Conservation (phyloP, 2,113 vertebrate genomes). For the Poeciliopsis turrubarensis region DNA sequence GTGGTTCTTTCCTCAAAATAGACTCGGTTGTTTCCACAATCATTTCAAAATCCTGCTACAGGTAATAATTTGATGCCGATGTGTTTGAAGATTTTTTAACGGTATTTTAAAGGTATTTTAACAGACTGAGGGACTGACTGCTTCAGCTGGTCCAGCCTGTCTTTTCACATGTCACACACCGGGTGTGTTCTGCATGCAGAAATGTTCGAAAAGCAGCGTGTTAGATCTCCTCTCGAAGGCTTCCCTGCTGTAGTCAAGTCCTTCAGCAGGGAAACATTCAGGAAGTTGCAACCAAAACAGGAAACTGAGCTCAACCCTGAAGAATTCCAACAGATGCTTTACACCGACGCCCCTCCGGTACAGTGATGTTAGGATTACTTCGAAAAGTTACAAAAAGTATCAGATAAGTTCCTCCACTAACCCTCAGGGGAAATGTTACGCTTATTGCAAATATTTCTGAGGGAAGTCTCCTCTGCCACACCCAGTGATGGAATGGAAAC, state of each 20-base stretch:
- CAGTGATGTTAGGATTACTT: background rate
- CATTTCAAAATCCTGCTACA: too few species aligned
- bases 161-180: background rate
- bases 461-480: background rate
- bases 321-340: slow-evolving; percentile 71
- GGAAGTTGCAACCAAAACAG: slow-evolving; percentile 77
- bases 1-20: too few species aligned
- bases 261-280: slow-evolving; percentile 55
- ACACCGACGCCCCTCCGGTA: slow-evolving; percentile 27
- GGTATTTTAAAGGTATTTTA: too few species aligned
- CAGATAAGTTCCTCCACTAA: background rate
- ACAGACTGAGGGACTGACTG: background rate
- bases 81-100: too few species aligned
- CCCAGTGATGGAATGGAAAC: slow-evolving; percentile 6
- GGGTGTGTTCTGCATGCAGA: slow-evolving; percentile 3
- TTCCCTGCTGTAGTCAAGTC: slow-evolving; percentile 10
- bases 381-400: background rate
- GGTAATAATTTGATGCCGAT: too few species aligned
- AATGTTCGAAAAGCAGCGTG: background rate
- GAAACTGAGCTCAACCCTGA: slow-evolving; percentile 73
- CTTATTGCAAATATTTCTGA: background rate
- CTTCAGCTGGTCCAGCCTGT: background rate
- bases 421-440: background rate
- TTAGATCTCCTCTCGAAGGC: slow-evolving; percentile 2
- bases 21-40: too few species aligned